Conservation (phyloP, 2,113 vertebrate species). For the Zosterops lateralis region DNA sequence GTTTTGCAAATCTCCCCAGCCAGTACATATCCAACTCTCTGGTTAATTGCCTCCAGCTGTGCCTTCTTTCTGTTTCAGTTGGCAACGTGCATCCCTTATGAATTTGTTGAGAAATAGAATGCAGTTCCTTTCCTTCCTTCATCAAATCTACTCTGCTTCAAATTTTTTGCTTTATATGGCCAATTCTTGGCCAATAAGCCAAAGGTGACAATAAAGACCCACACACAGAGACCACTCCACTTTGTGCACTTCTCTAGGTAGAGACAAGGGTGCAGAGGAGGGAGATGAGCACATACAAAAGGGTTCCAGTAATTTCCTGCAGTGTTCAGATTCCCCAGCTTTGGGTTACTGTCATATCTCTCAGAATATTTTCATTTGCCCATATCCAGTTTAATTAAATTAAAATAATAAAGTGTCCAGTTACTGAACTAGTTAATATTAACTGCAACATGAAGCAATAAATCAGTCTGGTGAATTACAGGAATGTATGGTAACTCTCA, state of each 20-base stretch:
- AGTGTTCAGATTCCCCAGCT: not conserved
- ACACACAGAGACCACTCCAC: not conserved
- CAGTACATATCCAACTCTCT: not conserved
- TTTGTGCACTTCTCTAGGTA: not conserved
- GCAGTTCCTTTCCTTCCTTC: not conserved
- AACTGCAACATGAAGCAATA: accelerated
- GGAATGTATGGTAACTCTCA: not conserved
- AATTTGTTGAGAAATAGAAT: not conserved
- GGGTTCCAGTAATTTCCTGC: not conserved
- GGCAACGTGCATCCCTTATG: not conserved
- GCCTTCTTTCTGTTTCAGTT: not conserved
- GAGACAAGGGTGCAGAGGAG: not conserved
- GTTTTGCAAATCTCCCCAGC: not conserved
- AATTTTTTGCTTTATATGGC: not conserved
- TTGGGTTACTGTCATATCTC: not conserved
- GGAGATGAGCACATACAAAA: not conserved
- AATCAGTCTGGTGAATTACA: not conserved
- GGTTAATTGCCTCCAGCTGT: slow-evolving; percentile 23
- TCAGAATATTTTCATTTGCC: not conserved
- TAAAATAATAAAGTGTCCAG: not conserved
- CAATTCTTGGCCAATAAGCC: not conserved
- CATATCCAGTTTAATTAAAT: not conserved
- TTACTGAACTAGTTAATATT: not conserved
- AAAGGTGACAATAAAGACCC: not conserved
- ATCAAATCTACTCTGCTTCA: not conserved